Evolutionary conservation across 2,888 invertebrate species (phyloP).

Genomic region (Aleiodes leptofemur): DNA sequence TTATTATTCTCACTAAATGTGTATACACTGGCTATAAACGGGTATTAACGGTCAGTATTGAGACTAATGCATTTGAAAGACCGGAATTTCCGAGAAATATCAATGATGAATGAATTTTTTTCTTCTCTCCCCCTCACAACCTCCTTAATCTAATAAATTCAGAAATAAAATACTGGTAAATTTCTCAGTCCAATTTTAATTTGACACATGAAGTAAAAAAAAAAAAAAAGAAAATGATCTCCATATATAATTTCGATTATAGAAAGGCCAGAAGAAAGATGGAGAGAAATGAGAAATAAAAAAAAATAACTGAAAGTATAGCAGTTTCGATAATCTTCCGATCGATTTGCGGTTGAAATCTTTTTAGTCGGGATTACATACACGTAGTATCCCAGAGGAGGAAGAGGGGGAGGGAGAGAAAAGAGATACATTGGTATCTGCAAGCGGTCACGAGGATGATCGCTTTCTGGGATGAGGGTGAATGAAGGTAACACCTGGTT

Average conservation of each 20-base stretch:
- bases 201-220: not conserved
- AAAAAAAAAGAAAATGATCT: not conserved
- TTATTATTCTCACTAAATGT: slow-evolving; percentile 62
- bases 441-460: slow-evolving; percentile 30
- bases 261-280: not conserved
- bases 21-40: slow-evolving; percentile 61
- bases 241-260: slow-evolving; percentile 29
- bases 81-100: not conserved
- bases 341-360: slow-evolving; percentile 53
- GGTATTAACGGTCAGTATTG: slow-evolving; percentile 68
- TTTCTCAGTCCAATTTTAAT: not conserved
- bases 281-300: not conserved
- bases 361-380: slow-evolving; percentile 34
- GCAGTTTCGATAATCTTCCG: slow-evolving; percentile 43
- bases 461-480: slow-evolving; percentile 12
- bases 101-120: not conserved
- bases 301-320: not conserved
- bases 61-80: slow-evolving; percentile 59
- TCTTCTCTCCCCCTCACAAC: not conserved
- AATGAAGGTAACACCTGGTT: slow-evolving; percentile 52
- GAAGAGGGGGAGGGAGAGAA: not conserved
- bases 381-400: not conserved
- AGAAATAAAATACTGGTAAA: slow-evolving; percentile 1
- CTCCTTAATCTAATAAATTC: not conserved
- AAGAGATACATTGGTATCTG: slow-evolving; percentile 6